A percentile compares a stretch with the other conserved stretches of the same genome.
Evolutionary conservation across 2,113 vertebrate genomes (phyloP).

Genomic region (Prunella fulvescens): DNA sequence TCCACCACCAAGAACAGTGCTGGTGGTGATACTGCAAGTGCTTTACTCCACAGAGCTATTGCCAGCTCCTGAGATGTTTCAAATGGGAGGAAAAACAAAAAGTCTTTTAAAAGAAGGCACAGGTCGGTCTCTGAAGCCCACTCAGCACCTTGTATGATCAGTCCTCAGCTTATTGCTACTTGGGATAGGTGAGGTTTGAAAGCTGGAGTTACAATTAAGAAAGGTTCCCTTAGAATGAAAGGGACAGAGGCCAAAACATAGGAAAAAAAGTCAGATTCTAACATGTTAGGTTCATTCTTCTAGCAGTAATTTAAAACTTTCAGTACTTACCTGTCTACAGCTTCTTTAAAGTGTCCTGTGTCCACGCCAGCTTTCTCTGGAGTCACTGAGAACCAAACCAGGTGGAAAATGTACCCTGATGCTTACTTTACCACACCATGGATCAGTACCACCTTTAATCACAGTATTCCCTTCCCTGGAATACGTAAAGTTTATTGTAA

Average conservation of each 20-base stretch:
- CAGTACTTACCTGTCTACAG: not conserved
- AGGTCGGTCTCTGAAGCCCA: not conserved
- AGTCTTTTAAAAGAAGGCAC: not conserved
- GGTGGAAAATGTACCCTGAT: not conserved
- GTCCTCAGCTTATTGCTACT: not conserved
- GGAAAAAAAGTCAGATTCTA: not conserved
- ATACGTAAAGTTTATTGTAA: not conserved
- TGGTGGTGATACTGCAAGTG: not conserved
- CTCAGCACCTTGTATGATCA: not conserved
- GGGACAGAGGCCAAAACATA: not conserved
- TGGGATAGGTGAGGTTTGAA: not conserved
- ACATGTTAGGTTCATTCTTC: not conserved
- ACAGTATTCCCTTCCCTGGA: not conserved
- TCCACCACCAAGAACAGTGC: not conserved
- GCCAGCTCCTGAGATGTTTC: not conserved
- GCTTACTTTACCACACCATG: not conserved
- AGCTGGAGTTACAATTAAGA: not conserved
- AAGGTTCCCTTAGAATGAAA: not conserved
- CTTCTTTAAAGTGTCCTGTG: not conserved
- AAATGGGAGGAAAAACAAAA: not conserved
- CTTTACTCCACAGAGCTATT: not conserved
- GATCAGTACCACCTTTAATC: not conserved
- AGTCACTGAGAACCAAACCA: not conserved
- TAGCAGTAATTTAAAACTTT: not conserved
- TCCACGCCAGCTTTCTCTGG: not conserved